Base-by-base conservation (phyloP, 2,888 invertebrate genomes). In the Rhorus exstirpatorius region DNA sequence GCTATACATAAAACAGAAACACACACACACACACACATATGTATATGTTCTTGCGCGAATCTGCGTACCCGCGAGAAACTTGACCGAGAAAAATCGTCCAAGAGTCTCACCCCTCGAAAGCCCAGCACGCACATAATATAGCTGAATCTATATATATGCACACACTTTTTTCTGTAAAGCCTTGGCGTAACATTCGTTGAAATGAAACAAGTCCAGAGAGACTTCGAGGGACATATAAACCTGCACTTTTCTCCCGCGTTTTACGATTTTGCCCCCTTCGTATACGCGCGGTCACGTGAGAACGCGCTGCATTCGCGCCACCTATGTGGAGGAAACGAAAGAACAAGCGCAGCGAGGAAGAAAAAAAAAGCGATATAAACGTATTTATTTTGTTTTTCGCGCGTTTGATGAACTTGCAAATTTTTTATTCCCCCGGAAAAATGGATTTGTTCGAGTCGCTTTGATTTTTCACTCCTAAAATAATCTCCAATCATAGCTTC, bases 191-290 rank as follows among this genome's bases (percentile, higher is more conserved):
- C 63, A 24, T 65, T 65, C 46, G 46, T 24, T 51, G 60, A 49
- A 72, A 35, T 49, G 35, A 63, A 14, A 35, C 31, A 60, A 6
- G n/a, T n/a, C 3, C n/a, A n/a, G 7, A 21, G 8, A 46, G 19
- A 53, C 31, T 26, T 1, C 19, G 44, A 26, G 44, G 12, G 26
- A 68, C 75, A n/a, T n/a, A 65, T 70, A 75, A 79, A 75, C 67
- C 78, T 31, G 19, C 70, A 63, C 53, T 74, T 74, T 80, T 63
- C 58, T 41, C 70, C 53, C 70, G 31, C 31, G 70, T 79, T 82
- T 82, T 79, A 82, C 74, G 81, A 82, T 82, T 61, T 68, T 51
- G 21, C 51, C 65, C 60, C 31, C n/a, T n/a, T n/a, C n/a, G n/a
- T n/a, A n/a, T n/a, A n/a, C 60, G 8, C 14, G 60, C 17, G 19